Evolutionary conservation across 2,888 invertebrate genomes (phyloP), one percentile per base, ranked within the genome.

Genomic region (Schizaphis graminum): DNA sequence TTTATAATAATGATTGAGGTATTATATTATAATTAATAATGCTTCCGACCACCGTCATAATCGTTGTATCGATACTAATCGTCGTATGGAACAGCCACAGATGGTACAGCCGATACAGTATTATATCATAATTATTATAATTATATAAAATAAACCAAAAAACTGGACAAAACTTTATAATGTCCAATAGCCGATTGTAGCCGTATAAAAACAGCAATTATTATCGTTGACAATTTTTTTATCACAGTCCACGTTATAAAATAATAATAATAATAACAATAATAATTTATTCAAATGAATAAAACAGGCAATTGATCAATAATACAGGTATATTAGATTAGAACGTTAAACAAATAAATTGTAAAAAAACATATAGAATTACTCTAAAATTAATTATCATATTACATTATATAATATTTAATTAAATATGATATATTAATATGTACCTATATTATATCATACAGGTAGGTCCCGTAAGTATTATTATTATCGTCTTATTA

Each of bases 1-100:
- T 86, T 86, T 77, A 77, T 77, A 24, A 77, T 77, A 77, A 77
- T 77, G 21, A 77, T 77, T 77, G 77, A 77, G 8, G 77, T 77
- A 77, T 77, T 21, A 77, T 77, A 41, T 77, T 35, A 21, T 77
- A 35, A 77, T 24, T 41, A 77, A 35, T 41, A 41, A 77, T 35
- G 77, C 77, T 77, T 77, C 47, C 86, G 86, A 86, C 86, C n/a
- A n/a, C n/a, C 86, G 86, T 47, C 28, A 24, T 24, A 7, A 16
- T 16, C 85, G 28, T 26, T 44, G 44, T 67, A 67, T 77, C 77
- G 77, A 77, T 77, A 77, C 21, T 41, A 35, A 35, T 35, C 21
- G 47, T 7, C 28, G 28, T 7, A 26, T 26, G 28, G 47, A 67
- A 67, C 53, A 49, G 21, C 87, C 16, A 21, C 35, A 7, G 21